Evolutionary conservation across 2,797 vertebrate species (phyloP), one percentile per base, ranked within the genome.

Genomic region (Microcaecilia unicolor): DNA sequence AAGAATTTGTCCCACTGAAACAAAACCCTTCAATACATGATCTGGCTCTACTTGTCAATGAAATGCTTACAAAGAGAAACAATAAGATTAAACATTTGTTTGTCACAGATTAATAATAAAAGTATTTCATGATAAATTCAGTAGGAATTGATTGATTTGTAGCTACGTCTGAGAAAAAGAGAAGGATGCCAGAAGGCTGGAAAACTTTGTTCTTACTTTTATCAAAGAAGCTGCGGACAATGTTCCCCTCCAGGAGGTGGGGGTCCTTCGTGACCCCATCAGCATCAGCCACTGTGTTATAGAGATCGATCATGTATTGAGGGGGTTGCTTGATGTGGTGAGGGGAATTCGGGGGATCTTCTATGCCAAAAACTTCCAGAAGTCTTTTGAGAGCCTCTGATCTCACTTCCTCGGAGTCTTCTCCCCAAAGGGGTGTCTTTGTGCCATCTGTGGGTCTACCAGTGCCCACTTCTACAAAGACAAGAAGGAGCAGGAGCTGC

Each of bases 271-370:
- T 93, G 37, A 93, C 83, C 1, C 91, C 91, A 3, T 93, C 80
- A 3, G 84, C 87, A 2, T 87, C 89, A 2, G 92, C 91, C 0
- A 93, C 84, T 0, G 84, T 84, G 70, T 91, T 90, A 70, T 89
- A 95, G 10, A 95, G 59, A 31, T 95, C 91, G 8, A 95, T 73
- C 92, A 93, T 95, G 67, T 92, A 95, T 74, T 95, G 90, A 2
- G 91, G 92, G 0, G 92, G 81, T 57, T 88, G 78, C 51, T 85
- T 89, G 67, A 73, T 56, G 7, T 55, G 62, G 15, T 67, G 68
- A 0, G 83, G 84, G 5, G 60, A 14, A 0, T 71, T 51, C 0
- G 90, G 92, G 1, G 86, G 80, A 6, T 86, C 90, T 10, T 90
- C 88, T 70, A 93, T 90, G 15, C 92, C 92, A 42, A 95, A 93